These are phyloP conservation scores for Deroptyus accipitrinus DNA, from an alignment of 2,113 vertebrate species.

Conservation along the genomic window DNA sequence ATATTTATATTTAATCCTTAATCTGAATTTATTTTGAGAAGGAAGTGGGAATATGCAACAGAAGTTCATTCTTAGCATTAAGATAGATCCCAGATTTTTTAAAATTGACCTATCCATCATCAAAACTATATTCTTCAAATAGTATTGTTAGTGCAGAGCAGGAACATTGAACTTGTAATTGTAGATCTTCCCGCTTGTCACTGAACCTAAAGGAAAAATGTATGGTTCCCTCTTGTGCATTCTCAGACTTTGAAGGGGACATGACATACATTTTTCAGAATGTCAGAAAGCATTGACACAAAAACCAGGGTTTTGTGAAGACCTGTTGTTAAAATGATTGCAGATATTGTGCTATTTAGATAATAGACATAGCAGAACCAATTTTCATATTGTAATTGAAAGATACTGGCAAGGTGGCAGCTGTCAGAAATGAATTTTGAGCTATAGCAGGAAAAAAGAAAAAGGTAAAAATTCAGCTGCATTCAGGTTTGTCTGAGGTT, in stretches of 20 bases:
- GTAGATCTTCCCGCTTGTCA: background rate
- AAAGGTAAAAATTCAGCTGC: background rate
- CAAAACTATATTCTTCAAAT: background rate
- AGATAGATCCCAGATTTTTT: background rate
- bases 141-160: background rate
- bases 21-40: background rate
- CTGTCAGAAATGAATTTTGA: background rate
- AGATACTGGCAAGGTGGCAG: background rate
- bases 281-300: background rate
- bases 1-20: background rate
- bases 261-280: background rate
- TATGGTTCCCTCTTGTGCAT: background rate
- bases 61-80: background rate
- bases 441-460: background rate
- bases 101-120: background rate
- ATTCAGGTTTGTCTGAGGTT: background rate
- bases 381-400: background rate
- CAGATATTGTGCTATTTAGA: background rate
- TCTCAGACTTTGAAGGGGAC: background rate
- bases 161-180: background rate
- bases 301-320: background rate
- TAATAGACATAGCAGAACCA: background rate
- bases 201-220: background rate
- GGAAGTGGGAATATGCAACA: background rate
- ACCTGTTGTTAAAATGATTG: background rate